A percentile compares a stretch with the other conserved stretches of the same genome.
These are phyloP conservation scores for Phataginus tricuspis DNA, from an alignment of 2,797 vertebrate species.

Conservation along the genomic window DNA sequence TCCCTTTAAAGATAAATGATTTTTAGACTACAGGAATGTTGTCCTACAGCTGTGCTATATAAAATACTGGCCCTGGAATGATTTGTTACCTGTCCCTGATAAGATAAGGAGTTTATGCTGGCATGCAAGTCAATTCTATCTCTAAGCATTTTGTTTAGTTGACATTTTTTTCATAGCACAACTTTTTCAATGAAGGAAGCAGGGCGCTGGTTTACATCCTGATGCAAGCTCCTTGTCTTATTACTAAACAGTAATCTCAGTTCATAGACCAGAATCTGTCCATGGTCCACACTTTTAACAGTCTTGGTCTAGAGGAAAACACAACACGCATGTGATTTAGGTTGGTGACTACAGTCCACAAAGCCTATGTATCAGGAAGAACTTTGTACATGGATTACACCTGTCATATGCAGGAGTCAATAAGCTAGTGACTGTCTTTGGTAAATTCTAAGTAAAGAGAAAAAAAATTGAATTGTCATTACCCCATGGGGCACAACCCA, in stretches of 20 bases:
- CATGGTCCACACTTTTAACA: background rate
- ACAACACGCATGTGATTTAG: background rate
- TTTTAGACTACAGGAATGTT: background rate
- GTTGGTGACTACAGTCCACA: background rate
- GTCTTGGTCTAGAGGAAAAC: background rate
- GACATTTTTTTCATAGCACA: background rate
- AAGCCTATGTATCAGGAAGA: background rate
- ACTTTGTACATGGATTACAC: background rate
- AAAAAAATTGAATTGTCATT: background rate
- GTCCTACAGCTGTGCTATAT: too few species aligned
- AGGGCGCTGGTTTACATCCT: background rate
- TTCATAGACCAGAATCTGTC: background rate
- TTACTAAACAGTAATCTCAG: background rate
- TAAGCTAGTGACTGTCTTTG: background rate
- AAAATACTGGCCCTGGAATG: background rate
- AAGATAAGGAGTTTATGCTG: background rate
- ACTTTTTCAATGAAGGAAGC: background rate
- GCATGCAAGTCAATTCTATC: background rate
- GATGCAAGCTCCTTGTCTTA: background rate
- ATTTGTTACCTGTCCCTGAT: background rate
- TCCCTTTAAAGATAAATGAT: background rate
- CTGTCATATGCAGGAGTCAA: background rate
- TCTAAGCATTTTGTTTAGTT: background rate
- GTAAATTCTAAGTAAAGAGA: background rate
- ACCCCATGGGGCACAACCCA: background rate